phyloP scores from a whole-genome alignment of 30 jellyfish, hydroid and myxozoan genomes.

The Sanderia malayensis region DNA sequence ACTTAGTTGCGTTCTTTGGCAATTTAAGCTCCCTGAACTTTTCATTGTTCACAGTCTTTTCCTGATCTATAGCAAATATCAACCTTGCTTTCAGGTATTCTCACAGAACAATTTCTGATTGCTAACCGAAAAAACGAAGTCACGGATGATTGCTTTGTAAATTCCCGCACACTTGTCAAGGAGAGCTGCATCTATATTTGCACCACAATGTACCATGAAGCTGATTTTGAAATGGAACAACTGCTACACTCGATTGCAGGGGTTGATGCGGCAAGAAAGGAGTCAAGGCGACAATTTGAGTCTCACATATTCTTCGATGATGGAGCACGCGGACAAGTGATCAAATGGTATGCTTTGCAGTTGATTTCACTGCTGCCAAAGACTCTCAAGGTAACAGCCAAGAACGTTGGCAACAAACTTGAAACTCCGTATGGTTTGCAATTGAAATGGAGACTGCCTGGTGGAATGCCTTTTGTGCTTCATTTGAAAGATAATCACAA shows the following conservation, averaged over 20 bases:
- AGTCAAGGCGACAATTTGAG: slow-evolving; percentile 71
- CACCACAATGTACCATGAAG: slow-evolving; percentile 97
- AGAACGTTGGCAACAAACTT: slow-evolving; percentile 39
- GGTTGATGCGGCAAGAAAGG: slow-evolving; percentile 73
- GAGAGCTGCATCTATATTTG: slow-evolving; percentile 77
- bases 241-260: slow-evolving; percentile 80
- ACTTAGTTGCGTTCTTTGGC: too few species aligned
- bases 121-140: slow-evolving; percentile 73
- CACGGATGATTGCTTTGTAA: slow-evolving; percentile 62
- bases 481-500: slow-evolving; percentile 85
- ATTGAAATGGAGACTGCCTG: slow-evolving; percentile 81
- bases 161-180: slow-evolving; percentile 68
- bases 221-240: slow-evolving; percentile 97
- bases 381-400: slow-evolving; percentile 47
- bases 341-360: slow-evolving; percentile 86
- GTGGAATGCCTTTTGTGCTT: slow-evolving; percentile 86
- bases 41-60: too few species aligned
- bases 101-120: slow-evolving; percentile 71
- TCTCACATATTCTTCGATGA: slow-evolving; percentile 86
- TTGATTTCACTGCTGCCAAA: slow-evolving; percentile 70
- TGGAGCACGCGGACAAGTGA: slow-evolving; percentile 82
- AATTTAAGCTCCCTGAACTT: too few species aligned
- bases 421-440: slow-evolving; percentile 93
- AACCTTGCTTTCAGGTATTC: slow-evolving; percentile 51
- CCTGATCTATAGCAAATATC: too few species aligned